Evolutionary conservation across 2,888 invertebrate genomes (phyloP), one percentile per base, ranked within the genome.

Genomic region (Dione juno): DNA sequence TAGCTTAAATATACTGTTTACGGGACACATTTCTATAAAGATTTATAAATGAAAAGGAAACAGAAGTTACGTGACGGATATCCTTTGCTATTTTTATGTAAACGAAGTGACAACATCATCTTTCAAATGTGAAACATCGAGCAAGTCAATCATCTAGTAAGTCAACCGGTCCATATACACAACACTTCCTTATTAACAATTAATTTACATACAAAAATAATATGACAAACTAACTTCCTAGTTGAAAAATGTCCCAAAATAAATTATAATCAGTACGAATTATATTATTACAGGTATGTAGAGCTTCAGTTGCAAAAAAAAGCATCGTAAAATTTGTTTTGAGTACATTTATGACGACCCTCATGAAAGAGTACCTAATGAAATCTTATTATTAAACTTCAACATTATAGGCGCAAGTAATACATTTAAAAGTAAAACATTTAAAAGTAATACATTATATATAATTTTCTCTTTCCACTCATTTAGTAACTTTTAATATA

Each of bases 101-200:
- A 41, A 66, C 53, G 53, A 65, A 52, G 43, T 61, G 43, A 45
- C 59, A 21, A 40, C 37, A 16, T 69, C 64, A 21, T 48, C 54
- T 53, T 19, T 50, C 37, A 21, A 41, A 37, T 40, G 50, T 50
- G 50, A 50, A 50, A 40, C 54, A 54, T 57, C 13, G 28, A 45
- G 69, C 9, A 21, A 45, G 64, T 69, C 64, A 41, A 64, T 64
- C 57, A 57, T 54, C 53, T 57, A n/a, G 10, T 35, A 53, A 64
- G 45, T 63, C 45, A 64, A 69, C 80, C 81, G 78, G 70, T 74
- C 40, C 11, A 40, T 35, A 45, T 41, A n/a, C n/a, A n/a, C n/a
- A 41, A 63, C 35, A 45, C 40, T 63, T 69, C 63, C 40, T 40
- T 57, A 64, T 64, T 48, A 50, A 40, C 37, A 19, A 50, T 37